Base-by-base conservation (phyloP, 2,113 vertebrate species). In the Toxotes chatareus region DNA sequence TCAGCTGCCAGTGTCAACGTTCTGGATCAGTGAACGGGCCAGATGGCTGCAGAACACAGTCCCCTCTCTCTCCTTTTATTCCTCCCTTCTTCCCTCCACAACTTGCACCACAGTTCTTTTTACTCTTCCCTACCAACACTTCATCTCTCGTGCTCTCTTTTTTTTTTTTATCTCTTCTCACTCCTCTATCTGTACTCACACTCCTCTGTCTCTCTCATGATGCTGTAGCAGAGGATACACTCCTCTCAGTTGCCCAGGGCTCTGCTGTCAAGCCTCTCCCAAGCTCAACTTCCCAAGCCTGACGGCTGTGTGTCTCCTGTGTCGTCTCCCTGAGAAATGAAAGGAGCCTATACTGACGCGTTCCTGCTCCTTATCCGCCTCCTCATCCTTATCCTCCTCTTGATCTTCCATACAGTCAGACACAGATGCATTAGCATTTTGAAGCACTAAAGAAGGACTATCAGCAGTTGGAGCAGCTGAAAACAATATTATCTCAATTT, bases 11-110 rank as follows among this genome's bases (percentile, higher is more conserved):
- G 89, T 88, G 89, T 92, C 87, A 92, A 76, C 79, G 90, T 94
- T 94, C 93, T 93, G 93, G 94, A 94, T 94, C 93, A 91, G 89
- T 93, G 92, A 89, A 90, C 72, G 63, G 93, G 88, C 90, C 92
- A 94, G 92, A 94, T 94, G 94, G 92, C 91, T 91, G 82, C 81
- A 87, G 86, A 88, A 92, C 83, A 92, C 81, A 78, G 85, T 82
- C 78, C 82, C 46, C 79, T 49, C 82, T 79, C 79, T 82, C 89
- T 83, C 60, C 42, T 55, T 78, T 51, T 68, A 19, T 80, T 63
- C 76, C 63, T 69, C 47, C 56, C 73, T 78, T 31, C 51, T 76
- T 67, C 70, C 49, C 68, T 76, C 56, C 73, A 65, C 73, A 36
- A 46, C 81, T 83, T 64, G 31, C 47, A 31, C 64, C 62, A 63